These are phyloP conservation scores for Malacoctenus gilli DNA, from an alignment of 2,797 vertebrate species.

Conservation along the genomic window DNA sequence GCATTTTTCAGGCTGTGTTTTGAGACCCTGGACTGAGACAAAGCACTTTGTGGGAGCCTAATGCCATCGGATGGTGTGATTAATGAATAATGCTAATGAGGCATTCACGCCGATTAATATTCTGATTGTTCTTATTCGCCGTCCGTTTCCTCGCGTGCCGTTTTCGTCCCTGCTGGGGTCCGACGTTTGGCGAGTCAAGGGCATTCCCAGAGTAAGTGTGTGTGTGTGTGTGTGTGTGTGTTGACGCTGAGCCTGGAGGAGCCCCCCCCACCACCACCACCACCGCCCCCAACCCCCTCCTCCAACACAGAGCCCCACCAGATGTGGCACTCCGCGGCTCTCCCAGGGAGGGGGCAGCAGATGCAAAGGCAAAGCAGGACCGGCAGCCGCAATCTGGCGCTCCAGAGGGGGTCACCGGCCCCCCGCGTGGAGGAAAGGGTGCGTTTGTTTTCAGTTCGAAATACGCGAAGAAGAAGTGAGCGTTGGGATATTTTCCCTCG, in stretches of 20 bases:
- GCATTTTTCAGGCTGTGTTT: no score
- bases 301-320: conserved; percentile 39
- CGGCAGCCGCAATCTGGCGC: conserved; percentile 7
- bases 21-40: conserved; percentile 3
- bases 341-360: conserved; percentile 62
- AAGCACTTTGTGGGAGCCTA: conserved; percentile 10
- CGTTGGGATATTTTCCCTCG: conserved; percentile 13
- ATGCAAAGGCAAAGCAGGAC: conserved; percentile 41
- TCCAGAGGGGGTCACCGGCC: not conserved
- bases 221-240: no score
- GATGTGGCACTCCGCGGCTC: conserved; percentile 56
- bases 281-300: conserved; percentile 6
- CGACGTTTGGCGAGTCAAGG: conserved; percentile 79
- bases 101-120: conserved; percentile 22
- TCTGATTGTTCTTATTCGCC: conserved; percentile 10
- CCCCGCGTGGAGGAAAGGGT: no score
- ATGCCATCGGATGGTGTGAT: conserved; percentile 18
- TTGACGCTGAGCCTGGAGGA: conserved; percentile 74
- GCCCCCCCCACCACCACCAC: conserved; percentile 48
- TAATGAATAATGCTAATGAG: conserved; percentile 50
- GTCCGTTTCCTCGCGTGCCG: conserved; percentile 7
- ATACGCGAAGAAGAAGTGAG: no score
- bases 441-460: no score
- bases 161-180: conserved; percentile 26
- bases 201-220: conserved; percentile 83